Evolutionary conservation across 2,113 vertebrate species (phyloP).

Genomic region (Ictalurus punctatus): DNA sequence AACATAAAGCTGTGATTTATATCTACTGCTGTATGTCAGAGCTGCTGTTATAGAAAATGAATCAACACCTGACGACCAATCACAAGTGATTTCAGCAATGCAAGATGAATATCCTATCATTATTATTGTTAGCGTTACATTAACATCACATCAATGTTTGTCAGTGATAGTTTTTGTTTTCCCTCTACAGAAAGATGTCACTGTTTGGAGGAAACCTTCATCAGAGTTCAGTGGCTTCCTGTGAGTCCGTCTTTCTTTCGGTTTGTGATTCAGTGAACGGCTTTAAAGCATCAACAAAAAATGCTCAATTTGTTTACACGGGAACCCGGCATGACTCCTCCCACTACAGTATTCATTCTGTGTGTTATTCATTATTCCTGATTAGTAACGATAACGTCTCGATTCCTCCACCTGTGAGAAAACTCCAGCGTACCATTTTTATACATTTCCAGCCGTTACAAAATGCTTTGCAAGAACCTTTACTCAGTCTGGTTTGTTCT

Average conservation of each 20-base stretch:
- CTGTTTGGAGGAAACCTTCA: constrained; percentile 82
- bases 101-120: background rate
- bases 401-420: background rate
- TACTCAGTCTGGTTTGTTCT: background rate
- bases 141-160: too few relatives aligned
- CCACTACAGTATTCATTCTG: background rate
- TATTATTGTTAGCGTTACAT: too few relatives aligned
- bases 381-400: background rate
- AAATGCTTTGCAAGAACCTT: background rate
- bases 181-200: constrained; percentile 79
- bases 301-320: background rate
- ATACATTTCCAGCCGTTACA: background rate
- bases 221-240: constrained; percentile 83
- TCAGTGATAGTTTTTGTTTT: background rate
- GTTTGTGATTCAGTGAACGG: background rate
- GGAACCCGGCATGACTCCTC: background rate
- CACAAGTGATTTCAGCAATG: background rate
- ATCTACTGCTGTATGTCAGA: too few relatives aligned
- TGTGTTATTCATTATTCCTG: background rate
- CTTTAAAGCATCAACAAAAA: background rate
- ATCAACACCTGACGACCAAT: too few relatives aligned
- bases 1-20: too few relatives aligned
- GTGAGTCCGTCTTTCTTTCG: constrained; percentile 70
- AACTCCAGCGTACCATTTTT: background rate
- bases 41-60: too few relatives aligned